Percentiles rank a stretch among this genome's conserved stretches.
phyloP scores from a whole-genome alignment of 2,888 invertebrate species.

The Agrilus mali region DNA sequence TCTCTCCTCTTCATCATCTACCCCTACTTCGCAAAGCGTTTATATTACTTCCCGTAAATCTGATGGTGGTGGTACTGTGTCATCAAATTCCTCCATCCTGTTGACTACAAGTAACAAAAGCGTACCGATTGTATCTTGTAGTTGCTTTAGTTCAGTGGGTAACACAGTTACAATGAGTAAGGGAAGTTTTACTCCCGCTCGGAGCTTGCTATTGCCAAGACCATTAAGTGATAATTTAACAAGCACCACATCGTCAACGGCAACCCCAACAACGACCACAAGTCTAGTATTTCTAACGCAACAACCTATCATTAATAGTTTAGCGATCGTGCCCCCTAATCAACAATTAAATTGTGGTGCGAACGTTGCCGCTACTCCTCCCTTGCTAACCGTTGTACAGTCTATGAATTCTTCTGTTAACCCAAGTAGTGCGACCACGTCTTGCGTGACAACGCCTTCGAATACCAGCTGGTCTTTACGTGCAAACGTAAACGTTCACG shows the following conservation, averaged over 20 bases:
- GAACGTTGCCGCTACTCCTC: slow-evolving; percentile 11
- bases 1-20: too few relatives aligned
- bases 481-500: not conserved
- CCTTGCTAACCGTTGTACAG: slow-evolving; percentile 21
- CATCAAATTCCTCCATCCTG: too few relatives aligned
- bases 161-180: too few relatives aligned
- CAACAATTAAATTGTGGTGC: slow-evolving; percentile 18
- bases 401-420: slow-evolving; percentile 10
- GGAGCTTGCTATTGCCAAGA: not conserved
- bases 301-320: slow-evolving; percentile 10
- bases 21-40: too few relatives aligned
- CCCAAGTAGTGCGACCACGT: not conserved
- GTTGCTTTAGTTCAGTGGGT: too few relatives aligned
- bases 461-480: slow-evolving; percentile 8
- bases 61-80: too few relatives aligned
- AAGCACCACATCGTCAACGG: slow-evolving; percentile 4
- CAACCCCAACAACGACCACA: slow-evolving; percentile 9
- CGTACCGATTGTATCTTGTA: too few relatives aligned
- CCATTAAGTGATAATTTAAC: not conserved
- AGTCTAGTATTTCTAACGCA: slow-evolving; percentile 15
- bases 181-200: too few relatives aligned
- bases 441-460: slow-evolving; percentile 6
- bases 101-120: too few relatives aligned
- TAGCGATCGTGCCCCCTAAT: slow-evolving; percentile 19
- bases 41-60: too few relatives aligned